These are phyloP conservation scores for Trissolcus basalis DNA, from an alignment of 1,140 invertebrate genomes.

Conservation along the genomic window DNA sequence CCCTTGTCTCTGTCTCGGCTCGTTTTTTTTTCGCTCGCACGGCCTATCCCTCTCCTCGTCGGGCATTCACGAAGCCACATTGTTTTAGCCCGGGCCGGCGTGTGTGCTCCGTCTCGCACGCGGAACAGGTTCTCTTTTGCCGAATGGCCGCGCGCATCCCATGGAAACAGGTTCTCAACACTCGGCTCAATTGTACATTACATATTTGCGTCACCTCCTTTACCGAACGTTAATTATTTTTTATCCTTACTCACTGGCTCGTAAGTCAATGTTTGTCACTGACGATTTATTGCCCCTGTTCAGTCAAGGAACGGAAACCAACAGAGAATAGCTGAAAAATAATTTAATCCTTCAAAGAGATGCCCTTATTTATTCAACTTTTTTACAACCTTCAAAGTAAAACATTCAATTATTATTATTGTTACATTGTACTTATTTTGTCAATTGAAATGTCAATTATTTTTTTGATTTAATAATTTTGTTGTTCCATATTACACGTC, in stretches of 20 bases:
- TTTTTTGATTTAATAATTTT: no score
- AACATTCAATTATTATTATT: no score
- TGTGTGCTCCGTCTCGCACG: slow-evolving; percentile 23
- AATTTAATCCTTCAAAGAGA: no score
- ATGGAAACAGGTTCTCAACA: slow-evolving; percentile 43
- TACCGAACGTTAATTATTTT: slow-evolving; percentile 43
- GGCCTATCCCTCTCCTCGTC: slow-evolving; percentile 21
- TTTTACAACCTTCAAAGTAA: no score
- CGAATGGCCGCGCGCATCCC: slow-evolving; percentile 34
- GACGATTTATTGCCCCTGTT: no score
- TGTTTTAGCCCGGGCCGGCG: slow-evolving; percentile 64
- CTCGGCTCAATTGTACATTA: slow-evolving; percentile 29
- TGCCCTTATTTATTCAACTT: no score
- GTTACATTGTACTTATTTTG: no score
- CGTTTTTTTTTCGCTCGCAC: slow-evolving; percentile 3
- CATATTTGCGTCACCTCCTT: slow-evolving; percentile 42
- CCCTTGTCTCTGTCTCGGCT: slow-evolving; percentile 54
- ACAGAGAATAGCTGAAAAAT: no score
- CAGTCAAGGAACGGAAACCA: no score
- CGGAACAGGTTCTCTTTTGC: slow-evolving; percentile 40
- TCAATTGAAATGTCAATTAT: no score
- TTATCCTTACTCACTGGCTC: slow-evolving; percentile 39
- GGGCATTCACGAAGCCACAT: slow-evolving; percentile 65
- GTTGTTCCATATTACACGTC: no score
- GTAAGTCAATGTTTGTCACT: no score